Conservation (phyloP, 1,140 invertebrate genomes). For the Drosophila ficusphila region DNA sequence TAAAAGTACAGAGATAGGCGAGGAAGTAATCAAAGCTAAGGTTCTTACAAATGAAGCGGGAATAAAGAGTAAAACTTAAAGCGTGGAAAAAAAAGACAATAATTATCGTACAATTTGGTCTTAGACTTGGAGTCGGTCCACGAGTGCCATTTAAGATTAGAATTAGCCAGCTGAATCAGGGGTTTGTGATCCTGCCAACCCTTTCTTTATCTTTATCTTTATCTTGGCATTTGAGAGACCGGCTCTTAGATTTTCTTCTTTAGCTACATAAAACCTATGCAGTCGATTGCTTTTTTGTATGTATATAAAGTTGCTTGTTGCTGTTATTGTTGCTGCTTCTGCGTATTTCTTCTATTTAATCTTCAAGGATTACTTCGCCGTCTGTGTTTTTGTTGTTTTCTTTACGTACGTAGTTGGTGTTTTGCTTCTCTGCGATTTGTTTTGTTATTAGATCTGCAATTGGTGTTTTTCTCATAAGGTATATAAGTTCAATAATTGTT, state of each 20-base stretch:
- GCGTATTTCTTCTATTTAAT: conserved; percentile 7
- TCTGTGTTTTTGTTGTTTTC: conserved; percentile 19
- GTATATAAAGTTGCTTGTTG: conserved; percentile 45
- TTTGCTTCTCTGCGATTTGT: conserved; percentile 43
- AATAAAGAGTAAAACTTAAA: conserved; percentile 4
- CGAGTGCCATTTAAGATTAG: no score
- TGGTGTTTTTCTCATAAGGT: conserved; percentile 30
- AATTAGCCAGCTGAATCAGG: no score
- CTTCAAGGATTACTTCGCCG: conserved; percentile 17
- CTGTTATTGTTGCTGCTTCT: conserved; percentile 27
- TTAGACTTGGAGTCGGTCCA: conserved; percentile 40
- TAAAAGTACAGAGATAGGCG: neutral
- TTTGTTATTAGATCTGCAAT: conserved; percentile 19
- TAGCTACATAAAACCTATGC: conserved; percentile 38
- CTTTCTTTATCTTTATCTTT: no score
- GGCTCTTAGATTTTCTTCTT: no score
- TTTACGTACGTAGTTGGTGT: conserved; percentile 67
- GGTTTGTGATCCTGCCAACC: no score
- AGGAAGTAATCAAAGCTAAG: no score
- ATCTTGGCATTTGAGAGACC: no score
- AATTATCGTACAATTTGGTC: conserved; percentile 24
- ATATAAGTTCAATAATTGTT: conserved; percentile 42
- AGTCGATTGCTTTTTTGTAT: conserved; percentile 6
- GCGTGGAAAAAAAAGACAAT: conserved; percentile 2
- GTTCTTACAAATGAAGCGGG: neutral